phyloP scores from a whole-genome alignment of 2,888 invertebrate species.

The Archaeoteleia sp. region DNA sequence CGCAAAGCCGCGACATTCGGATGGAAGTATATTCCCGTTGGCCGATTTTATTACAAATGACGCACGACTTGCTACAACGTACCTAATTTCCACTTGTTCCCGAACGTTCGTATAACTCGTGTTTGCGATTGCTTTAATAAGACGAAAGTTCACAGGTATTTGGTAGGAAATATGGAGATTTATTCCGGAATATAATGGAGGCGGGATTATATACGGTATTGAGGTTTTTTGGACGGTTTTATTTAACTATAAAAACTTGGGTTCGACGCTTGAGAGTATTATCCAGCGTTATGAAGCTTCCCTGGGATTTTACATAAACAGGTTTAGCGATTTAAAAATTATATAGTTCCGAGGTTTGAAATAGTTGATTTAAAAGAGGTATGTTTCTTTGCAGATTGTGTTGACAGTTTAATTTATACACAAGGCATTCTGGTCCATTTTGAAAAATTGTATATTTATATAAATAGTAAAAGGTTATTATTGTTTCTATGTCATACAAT shows the following conservation, averaged over 20 bases:
- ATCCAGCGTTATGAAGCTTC: too few relatives aligned
- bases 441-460: too few relatives aligned
- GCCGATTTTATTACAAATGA: slow-evolving; percentile 34
- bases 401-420: too few relatives aligned
- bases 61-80: slow-evolving; percentile 18
- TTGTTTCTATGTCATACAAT: too few relatives aligned
- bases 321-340: too few relatives aligned
- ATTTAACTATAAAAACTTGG: not conserved
- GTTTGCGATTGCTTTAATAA: not conserved
- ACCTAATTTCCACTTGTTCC: slow-evolving; percentile 1
- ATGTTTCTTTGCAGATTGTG: too few relatives aligned
- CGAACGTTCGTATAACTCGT: not conserved
- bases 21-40: slow-evolving; percentile 27
- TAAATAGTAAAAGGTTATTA: too few relatives aligned
- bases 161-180: slow-evolving; percentile 2
- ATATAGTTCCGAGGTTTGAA: too few relatives aligned
- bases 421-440: too few relatives aligned
- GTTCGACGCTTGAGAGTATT: too few relatives aligned
- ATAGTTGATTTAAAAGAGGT: too few relatives aligned
- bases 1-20: slow-evolving; percentile 33
- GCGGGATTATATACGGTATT: not conserved
- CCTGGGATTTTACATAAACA: too few relatives aligned
- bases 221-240: not conserved
- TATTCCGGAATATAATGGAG: not conserved
- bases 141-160: not conserved